Percentiles rank a stretch among this genome's conserved stretches.
Conservation (phyloP, 2,797 vertebrate genomes). For the Delichon dasypus region DNA sequence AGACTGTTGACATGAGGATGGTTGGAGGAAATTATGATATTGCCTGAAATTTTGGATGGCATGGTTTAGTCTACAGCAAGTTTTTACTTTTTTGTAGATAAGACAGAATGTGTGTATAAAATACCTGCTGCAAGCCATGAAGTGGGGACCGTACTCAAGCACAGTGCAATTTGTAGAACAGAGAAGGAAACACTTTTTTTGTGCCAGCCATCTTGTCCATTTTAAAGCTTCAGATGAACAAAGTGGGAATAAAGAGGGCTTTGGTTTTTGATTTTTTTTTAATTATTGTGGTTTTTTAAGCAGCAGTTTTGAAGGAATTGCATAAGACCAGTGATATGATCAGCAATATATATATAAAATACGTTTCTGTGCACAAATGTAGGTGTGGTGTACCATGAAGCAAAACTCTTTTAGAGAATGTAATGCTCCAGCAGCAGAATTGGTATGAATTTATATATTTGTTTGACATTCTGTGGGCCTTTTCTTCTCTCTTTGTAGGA, state of each 20-base stretch:
- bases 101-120: not conserved
- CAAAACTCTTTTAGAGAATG: not conserved
- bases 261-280: rapidly evolving
- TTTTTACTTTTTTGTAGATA: not conserved
- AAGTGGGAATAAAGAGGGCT: not conserved
- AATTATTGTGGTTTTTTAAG: not conserved
- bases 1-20: not conserved
- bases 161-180: not conserved
- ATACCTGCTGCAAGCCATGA: not conserved
- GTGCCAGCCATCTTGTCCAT: not conserved
- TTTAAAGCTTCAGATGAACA: not conserved
- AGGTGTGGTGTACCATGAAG: not conserved
- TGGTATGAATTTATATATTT: not conserved
- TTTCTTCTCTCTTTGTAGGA: constrained; percentile 76
- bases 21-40: not conserved
- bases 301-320: not conserved
- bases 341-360: not conserved
- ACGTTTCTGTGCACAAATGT: not conserved
- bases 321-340: not conserved
- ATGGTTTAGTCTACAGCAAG: not conserved
- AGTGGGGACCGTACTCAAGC: not conserved
- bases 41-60: not conserved
- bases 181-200: not conserved
- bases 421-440: not conserved
- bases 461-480: not conserved